Evolutionary conservation across 2,888 invertebrate species (phyloP).

Genomic region (Drosophila rellima): DNA sequence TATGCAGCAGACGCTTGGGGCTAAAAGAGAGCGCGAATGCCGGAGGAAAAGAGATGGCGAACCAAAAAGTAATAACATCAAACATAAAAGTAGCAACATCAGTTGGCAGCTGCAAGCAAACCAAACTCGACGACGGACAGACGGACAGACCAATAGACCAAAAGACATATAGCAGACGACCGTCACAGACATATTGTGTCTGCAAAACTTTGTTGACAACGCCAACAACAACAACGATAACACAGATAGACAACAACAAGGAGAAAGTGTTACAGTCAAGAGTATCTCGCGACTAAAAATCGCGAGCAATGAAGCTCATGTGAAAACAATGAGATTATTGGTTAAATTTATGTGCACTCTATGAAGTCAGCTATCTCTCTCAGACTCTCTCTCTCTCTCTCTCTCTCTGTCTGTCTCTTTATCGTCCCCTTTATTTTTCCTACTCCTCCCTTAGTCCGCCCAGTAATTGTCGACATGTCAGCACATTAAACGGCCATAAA

Average conservation of each 20-base stretch:
- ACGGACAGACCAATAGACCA: constrained; percentile 21
- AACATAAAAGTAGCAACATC: constrained; percentile 79
- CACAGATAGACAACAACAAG: constrained; percentile 42
- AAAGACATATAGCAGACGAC: constrained; percentile 48
- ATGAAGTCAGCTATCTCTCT: constrained; percentile 35
- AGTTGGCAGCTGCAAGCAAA: constrained; percentile 74
- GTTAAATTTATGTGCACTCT: constrained; percentile 66
- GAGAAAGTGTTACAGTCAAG: constrained; percentile 40
- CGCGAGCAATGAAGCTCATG: constrained; percentile 68
- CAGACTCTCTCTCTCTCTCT: background rate
- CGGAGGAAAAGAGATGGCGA: constrained; percentile 16
- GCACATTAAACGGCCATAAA: constrained; percentile 78
- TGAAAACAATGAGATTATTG: constrained; percentile 77
- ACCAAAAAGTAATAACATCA: constrained; percentile 73
- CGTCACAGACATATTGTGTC: constrained; percentile 73
- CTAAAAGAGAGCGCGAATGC: constrained; percentile 23
- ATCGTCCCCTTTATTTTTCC: background rate
- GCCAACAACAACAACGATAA: constrained; percentile 27
- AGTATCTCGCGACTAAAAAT: constrained; percentile 54
- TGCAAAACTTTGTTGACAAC: constrained; percentile 74
- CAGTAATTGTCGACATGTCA: constrained; percentile 74
- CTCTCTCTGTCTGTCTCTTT: background rate
- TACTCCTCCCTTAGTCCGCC: constrained; percentile 23
- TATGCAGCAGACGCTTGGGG: constrained; percentile 54
- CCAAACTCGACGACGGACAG: constrained; percentile 39